phyloP scores from a whole-genome alignment of 2,888 invertebrate genomes.

The Sinohyriopsis cumingii region DNA sequence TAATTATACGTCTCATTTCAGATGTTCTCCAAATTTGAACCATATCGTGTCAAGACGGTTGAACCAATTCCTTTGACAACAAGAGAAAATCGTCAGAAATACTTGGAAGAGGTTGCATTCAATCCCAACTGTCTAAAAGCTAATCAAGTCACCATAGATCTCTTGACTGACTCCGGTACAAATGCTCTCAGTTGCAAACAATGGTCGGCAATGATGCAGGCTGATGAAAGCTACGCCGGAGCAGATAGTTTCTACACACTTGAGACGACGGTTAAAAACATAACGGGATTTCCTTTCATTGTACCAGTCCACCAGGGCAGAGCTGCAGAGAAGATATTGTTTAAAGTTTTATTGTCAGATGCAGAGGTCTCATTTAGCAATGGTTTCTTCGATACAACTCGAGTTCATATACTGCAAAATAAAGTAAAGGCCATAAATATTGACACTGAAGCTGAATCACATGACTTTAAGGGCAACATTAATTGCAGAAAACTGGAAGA shows the following conservation, averaged over 20 bases:
- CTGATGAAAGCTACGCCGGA: not conserved
- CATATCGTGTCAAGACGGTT: not conserved
- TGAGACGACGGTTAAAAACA: not conserved
- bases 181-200: not conserved
- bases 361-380: constrained; percentile 11
- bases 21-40: not conserved
- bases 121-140: not conserved
- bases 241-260: not conserved
- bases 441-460: not conserved
- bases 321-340: constrained; percentile 9
- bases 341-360: not conserved
- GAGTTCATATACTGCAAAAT: constrained; percentile 3
- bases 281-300: not conserved
- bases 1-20: no score
- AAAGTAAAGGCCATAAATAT: constrained; percentile 4
- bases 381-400: constrained; percentile 22
- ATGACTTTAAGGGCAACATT: constrained; percentile 11
- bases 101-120: not conserved
- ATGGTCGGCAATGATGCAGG: not conserved
- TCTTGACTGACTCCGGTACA: not conserved
- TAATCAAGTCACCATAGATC: not conserved
- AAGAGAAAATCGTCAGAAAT: not conserved
- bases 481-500: constrained; percentile 12
- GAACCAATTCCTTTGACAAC: constrained; percentile 2
- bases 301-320: constrained; percentile 15